A percentile compares a stretch with the other conserved stretches of the same genome.
phyloP scores from a whole-genome alignment of 2,113 vertebrate species.

The Emydura subglobosa region DNA sequence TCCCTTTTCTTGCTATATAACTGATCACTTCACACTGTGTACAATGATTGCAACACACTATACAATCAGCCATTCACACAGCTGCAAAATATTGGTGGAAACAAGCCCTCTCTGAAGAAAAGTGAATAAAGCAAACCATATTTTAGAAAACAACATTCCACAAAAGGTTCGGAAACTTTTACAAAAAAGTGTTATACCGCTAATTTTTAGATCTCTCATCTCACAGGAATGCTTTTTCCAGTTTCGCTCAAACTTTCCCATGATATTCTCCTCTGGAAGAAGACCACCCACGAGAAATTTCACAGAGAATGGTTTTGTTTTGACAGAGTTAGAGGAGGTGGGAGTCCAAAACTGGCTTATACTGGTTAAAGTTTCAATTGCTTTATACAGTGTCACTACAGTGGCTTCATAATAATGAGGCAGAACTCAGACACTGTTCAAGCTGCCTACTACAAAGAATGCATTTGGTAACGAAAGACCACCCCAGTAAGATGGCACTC shows the following conservation, averaged over 20 bases:
- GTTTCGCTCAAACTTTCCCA: neutral
- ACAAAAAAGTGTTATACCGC: neutral
- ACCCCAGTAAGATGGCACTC: conserved; percentile 10
- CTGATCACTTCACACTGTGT: neutral
- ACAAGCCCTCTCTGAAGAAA: neutral
- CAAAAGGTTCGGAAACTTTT: neutral
- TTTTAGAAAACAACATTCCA: neutral
- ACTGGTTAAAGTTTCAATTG: conserved; percentile 11
- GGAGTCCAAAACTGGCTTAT: neutral
- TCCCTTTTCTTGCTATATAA: neutral
- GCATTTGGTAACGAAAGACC: neutral
- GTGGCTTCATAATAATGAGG: neutral
- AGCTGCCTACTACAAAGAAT: conserved; percentile 18
- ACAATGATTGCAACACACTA: rapidly evolving
- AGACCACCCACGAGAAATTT: neutral
- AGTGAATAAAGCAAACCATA: neutral
- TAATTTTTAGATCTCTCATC: neutral
- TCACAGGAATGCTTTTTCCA: neutral
- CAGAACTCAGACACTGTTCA: neutral
- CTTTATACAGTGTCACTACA: neutral
- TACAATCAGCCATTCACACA: neutral
- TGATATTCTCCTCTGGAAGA: neutral
- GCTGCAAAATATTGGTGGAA: neutral
- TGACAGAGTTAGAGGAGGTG: conserved; percentile 8
- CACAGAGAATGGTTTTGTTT: neutral